These are phyloP conservation scores for Microtus oregoni DNA, from an alignment of 2,113 vertebrate species.

Conservation along the genomic window DNA sequence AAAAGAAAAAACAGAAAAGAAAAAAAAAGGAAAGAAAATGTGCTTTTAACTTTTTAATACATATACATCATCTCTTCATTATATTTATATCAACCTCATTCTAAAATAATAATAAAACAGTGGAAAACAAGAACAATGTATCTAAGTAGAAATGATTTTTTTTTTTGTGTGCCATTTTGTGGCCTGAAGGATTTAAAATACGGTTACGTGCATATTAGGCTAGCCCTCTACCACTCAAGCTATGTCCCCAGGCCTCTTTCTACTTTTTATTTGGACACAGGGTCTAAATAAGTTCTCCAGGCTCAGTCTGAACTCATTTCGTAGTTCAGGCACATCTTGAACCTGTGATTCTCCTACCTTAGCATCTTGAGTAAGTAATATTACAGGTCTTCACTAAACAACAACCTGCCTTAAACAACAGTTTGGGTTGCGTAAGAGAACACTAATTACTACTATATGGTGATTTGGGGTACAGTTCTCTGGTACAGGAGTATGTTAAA, in stretches of 20 bases:
- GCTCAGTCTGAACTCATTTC: neutral
- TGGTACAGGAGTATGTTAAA: neutral
- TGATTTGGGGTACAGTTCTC: neutral
- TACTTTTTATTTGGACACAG: neutral
- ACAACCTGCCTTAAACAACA: neutral
- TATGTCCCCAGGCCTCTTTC: neutral
- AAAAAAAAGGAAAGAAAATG: neutral
- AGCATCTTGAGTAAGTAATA: neutral
- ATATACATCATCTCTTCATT: neutral
- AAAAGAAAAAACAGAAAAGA: neutral
- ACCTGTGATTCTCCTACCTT: neutral
- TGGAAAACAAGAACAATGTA: neutral
- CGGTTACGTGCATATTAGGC: neutral
- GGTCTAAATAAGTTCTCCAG: neutral
- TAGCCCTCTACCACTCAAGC: neutral
- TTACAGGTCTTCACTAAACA: neutral
- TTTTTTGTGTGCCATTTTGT: neutral
- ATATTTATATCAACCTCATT: constrained; percentile 5
- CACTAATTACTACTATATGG: neutral
- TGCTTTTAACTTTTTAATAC: constrained; percentile 1
- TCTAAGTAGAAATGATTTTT: neutral
- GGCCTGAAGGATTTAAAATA: neutral
- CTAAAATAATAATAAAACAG: neutral
- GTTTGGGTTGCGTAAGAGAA: neutral
- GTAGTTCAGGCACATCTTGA: neutral